Percentiles rank a stretch among this genome's conserved stretches.
Evolutionary conservation across 1,140 invertebrate genomes (phyloP).

Genomic region (Muscidifurax raptorellus): DNA sequence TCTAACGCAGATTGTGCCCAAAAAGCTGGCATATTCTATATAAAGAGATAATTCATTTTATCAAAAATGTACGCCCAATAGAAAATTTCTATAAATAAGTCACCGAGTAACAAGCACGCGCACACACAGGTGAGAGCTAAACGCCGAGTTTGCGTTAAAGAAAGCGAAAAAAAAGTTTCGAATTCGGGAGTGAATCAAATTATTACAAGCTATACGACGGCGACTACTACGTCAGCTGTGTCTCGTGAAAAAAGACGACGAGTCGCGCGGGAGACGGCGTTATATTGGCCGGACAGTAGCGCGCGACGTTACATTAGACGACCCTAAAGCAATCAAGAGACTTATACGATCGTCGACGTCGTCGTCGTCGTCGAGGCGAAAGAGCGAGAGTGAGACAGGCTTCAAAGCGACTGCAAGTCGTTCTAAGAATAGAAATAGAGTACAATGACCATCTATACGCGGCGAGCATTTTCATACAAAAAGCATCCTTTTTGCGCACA

Average conservation of each 20-base stretch:
- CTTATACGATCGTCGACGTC: constrained; percentile 49
- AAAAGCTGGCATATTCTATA: background rate
- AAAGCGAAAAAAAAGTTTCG: background rate
- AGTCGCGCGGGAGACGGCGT: background rate
- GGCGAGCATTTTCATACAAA: constrained; percentile 45
- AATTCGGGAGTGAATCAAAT: constrained; percentile 24
- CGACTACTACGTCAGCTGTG: constrained; percentile 2
- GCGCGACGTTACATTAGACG: constrained; percentile 45
- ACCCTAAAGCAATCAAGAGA: constrained; percentile 54
- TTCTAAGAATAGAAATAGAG: constrained; percentile 58
- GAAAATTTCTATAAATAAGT: too few relatives aligned
- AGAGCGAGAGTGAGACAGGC: constrained; percentile 7
- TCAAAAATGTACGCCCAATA: background rate
- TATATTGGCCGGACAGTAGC: constrained; percentile 17
- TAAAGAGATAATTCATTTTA: constrained; percentile 19
- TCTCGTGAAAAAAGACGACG: constrained; percentile 6
- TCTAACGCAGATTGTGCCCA: too few relatives aligned
- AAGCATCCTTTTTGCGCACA: constrained; percentile 13
- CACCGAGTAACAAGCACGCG: too few relatives aligned
- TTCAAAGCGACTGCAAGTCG: constrained; percentile 51
- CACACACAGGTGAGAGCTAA: background rate
- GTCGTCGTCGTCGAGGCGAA: background rate
- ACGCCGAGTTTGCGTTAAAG: background rate
- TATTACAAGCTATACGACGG: background rate
- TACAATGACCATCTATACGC: constrained; percentile 55